Evolutionary conservation across 2,797 vertebrate species (phyloP).

Genomic region (Danio tinwini): DNA sequence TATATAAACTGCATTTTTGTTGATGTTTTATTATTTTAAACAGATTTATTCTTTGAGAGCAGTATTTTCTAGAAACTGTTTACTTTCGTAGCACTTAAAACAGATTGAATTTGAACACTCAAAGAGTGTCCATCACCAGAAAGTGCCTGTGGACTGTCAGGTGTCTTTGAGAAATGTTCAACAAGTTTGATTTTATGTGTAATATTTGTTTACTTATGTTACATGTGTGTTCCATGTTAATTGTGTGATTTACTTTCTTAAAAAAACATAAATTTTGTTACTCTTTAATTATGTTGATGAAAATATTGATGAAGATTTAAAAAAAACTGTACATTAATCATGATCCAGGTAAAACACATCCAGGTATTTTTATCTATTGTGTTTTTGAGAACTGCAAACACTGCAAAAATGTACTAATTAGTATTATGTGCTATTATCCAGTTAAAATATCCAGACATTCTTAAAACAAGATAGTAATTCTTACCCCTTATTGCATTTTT

Average conservation of each 20-base stretch:
- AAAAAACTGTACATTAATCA: constrained; percentile 29
- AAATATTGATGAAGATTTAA: constrained; percentile 40
- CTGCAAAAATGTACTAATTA: neutral
- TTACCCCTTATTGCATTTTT: neutral
- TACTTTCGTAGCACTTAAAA: constrained; percentile 81
- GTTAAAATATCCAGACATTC: neutral
- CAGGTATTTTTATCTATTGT: constrained; percentile 52
- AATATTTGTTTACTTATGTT: constrained; percentile 50
- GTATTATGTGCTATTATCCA: neutral
- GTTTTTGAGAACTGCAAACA: constrained; percentile 56
- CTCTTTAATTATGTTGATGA: constrained; percentile 18
- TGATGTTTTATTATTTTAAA: constrained; percentile 53
- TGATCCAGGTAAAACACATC: constrained; percentile 48
- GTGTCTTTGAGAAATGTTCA: constrained; percentile 68
- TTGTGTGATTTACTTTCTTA: constrained; percentile 30
- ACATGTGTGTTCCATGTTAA: constrained; percentile 57
- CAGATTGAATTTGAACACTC: constrained; percentile 75
- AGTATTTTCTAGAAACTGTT: constrained; percentile 72
- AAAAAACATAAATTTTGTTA: neutral
- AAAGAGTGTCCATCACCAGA: constrained; percentile 76
- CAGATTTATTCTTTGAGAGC: constrained; percentile 69
- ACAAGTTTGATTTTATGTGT: constrained; percentile 44
- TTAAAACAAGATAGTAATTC: neutral
- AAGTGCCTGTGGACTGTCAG: constrained; percentile 83
- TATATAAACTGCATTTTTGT: constrained; percentile 41